Evolutionary conservation across 1,140 invertebrate species (phyloP).

Genomic region (Bacillus rossius): DNA sequence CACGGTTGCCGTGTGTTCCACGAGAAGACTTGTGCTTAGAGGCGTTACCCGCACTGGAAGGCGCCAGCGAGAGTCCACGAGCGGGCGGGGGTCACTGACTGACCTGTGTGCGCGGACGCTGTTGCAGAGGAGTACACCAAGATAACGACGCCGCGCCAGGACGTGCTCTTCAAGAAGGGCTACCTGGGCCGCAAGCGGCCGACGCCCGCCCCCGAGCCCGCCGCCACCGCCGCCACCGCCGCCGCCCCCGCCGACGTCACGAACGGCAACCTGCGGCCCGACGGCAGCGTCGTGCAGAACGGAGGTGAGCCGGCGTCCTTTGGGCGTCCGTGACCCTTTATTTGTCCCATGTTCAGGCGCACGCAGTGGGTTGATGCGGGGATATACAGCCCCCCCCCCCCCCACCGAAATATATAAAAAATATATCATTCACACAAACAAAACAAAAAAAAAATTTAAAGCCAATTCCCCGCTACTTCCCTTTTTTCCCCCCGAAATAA

Average conservation of each 20-base stretch:
- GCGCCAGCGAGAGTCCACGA: neutral
- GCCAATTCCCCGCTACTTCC: too few species aligned
- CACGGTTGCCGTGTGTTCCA: too few species aligned
- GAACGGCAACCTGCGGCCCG: slow-evolving; percentile 19
- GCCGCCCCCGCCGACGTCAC: slow-evolving; percentile 36
- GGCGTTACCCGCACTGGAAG: neutral
- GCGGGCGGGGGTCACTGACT: neutral
- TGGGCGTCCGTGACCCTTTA: neutral
- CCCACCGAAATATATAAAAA: too few species aligned
- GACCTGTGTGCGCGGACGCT: neutral
- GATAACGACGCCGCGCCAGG: slow-evolving; percentile 62
- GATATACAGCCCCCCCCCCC: too few species aligned
- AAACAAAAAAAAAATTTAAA: too few species aligned
- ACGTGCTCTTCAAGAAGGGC: slow-evolving; percentile 67
- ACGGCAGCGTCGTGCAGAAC: slow-evolving; percentile 2
- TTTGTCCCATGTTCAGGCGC: too few species aligned
- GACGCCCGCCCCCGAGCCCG: slow-evolving; percentile 44
- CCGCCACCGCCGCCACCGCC: slow-evolving; percentile 28
- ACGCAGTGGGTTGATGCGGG: too few species aligned
- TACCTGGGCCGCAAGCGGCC: slow-evolving; percentile 56
- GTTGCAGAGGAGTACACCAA: slow-evolving; percentile 60
- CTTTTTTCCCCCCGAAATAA: too few species aligned
- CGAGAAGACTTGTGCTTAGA: too few species aligned
- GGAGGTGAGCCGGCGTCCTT: neutral
- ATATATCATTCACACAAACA: too few species aligned